Conservation (phyloP, 1,140 invertebrate genomes). For the Brachionus asplanchnoidis region DNA sequence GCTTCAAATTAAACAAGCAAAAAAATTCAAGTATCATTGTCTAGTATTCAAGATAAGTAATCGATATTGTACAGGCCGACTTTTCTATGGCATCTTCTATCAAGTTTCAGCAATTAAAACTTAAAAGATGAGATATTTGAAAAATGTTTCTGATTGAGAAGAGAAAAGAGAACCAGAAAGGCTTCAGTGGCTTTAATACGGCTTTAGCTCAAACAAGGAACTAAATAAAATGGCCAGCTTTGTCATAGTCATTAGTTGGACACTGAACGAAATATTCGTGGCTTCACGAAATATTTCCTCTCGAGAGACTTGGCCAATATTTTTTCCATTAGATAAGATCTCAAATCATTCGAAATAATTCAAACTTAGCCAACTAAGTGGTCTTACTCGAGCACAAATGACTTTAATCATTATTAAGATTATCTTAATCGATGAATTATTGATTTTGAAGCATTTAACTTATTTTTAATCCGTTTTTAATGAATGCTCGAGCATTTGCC, state of each 20-base stretch:
- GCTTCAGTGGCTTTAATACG: neutral
- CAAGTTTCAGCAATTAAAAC: conserved; percentile 25
- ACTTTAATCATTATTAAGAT: conserved; percentile 15
- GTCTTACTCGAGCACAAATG: neutral
- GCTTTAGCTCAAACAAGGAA: conserved; percentile 2
- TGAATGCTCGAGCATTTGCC: neutral
- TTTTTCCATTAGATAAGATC: conserved; percentile 24
- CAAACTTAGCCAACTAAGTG: neutral
- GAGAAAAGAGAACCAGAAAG: neutral
- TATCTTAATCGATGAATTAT: conserved; percentile 28
- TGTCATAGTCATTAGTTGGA: neutral
- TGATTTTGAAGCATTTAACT: neutral
- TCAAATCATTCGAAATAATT: neutral
- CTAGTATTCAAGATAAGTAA: conserved; percentile 31
- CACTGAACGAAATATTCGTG: neutral
- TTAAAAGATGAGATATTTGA: conserved; percentile 16
- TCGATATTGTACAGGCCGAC: conserved; percentile 1
- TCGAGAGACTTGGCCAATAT: neutral
- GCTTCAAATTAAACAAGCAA: conserved; percentile 9
- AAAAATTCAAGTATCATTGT: conserved; percentile 25
- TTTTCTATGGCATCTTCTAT: neutral
- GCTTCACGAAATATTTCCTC: neutral
- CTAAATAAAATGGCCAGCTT: neutral
- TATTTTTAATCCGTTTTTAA: conserved; percentile 16
- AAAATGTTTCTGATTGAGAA: conserved; percentile 4